Conservation (phyloP, 2,797 vertebrate genomes). For the Hemibagrus guttatus region DNA sequence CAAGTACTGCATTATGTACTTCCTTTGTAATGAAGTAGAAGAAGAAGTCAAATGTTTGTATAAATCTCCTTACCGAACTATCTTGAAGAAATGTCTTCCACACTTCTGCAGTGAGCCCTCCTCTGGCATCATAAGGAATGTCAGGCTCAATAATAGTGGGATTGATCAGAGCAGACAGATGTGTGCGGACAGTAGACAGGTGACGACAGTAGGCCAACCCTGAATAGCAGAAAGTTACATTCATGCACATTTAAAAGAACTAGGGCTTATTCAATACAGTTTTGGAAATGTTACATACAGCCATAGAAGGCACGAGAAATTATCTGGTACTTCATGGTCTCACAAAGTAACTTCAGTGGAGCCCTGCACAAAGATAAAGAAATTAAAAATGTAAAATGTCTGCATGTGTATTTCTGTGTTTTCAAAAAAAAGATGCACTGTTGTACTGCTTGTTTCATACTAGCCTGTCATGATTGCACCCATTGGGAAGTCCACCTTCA, state of each 20-base stretch:
- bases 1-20: background rate
- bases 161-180: conserved; percentile 94
- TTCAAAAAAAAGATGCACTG: background rate
- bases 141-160: conserved; percentile 85
- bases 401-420: background rate
- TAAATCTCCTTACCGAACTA: conserved; percentile 76
- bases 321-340: conserved; percentile 99
- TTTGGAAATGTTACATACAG: conserved; percentile 78
- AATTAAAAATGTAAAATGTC: background rate
- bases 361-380: conserved; percentile 74
- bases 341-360: conserved; percentile 93
- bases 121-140: conserved; percentile 75
- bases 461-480: conserved; percentile 93
- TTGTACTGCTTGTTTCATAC: conserved; percentile 6
- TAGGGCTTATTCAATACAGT: background rate
- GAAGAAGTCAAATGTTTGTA: conserved; percentile 4
- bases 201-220: conserved; percentile 98
- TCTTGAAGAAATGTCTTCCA: conserved; percentile 89
- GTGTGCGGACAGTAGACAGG: conserved; percentile 93
- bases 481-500: conserved; percentile 82
- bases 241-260: background rate
- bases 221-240: conserved; percentile 56
- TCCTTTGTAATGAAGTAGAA: background rate
- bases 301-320: conserved; percentile 98
- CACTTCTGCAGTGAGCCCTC: conserved; percentile 83